Percentiles rank a stretch among this genome's conserved stretches.
Evolutionary conservation across 1,140 invertebrate species (phyloP).

Genomic region (Apocrypta bakeri): DNA sequence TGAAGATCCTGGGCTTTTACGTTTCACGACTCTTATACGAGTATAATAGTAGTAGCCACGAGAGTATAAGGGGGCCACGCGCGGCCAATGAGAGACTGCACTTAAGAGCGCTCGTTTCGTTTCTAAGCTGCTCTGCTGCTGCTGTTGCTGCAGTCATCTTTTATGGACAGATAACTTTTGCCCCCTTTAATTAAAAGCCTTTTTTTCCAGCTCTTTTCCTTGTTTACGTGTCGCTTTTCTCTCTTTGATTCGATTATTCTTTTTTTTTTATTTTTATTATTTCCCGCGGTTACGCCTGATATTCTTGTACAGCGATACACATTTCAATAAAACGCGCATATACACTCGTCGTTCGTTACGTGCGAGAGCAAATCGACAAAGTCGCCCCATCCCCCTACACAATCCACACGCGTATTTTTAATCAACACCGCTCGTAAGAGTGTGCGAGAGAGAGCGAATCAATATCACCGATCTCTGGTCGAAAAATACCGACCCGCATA

Average conservation of each 20-base stretch:
- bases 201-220: not conserved
- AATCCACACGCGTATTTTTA: not conserved
- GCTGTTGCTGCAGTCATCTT: not conserved
- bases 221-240: too few species aligned
- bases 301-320: too few species aligned
- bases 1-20: conserved; percentile 2
- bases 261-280: too few species aligned
- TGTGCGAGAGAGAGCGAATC: not conserved
- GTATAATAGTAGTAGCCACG: not conserved
- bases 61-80: conserved; percentile 7
- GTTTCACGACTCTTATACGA: conserved; percentile 31
- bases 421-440: not conserved
- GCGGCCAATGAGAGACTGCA: conserved; percentile 16
- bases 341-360: too few species aligned
- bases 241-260: too few species aligned
- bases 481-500: not conserved
- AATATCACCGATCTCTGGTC: not conserved
- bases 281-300: too few species aligned
- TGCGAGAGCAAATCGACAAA: too few species aligned
- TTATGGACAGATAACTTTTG: conserved; percentile 16
- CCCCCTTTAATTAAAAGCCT: conserved; percentile 15
- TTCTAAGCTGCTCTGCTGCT: not conserved
- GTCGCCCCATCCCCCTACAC: too few species aligned
- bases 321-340: too few species aligned
- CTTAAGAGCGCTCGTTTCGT: conserved; percentile 3